Evolutionary conservation across 2,113 vertebrate genomes (phyloP).

Genomic region (Campylomormyrus tamandua): DNA sequence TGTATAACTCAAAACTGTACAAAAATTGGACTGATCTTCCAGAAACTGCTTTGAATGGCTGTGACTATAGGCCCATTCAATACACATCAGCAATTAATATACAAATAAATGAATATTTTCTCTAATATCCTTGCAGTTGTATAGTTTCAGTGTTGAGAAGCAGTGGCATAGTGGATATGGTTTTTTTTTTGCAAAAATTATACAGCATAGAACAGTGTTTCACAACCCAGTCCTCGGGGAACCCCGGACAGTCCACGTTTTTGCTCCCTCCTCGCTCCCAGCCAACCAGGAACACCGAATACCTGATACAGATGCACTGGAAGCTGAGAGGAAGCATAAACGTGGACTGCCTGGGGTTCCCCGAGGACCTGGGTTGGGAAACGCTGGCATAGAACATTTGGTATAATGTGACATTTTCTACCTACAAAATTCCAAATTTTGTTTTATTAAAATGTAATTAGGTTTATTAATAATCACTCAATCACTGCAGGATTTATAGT

Average conservation of each 20-base stretch:
- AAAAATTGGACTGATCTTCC: background rate
- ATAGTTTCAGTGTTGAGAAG: background rate
- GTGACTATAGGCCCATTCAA: conserved; percentile 34
- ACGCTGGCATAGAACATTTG: background rate
- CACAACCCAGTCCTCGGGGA: too few species aligned
- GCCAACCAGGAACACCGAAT: too few species aligned
- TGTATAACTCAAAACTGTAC: background rate
- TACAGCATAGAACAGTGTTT: too few species aligned
- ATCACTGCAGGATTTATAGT: background rate
- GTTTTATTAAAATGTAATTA: background rate
- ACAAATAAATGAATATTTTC: conserved; percentile 41
- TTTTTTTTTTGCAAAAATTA: background rate
- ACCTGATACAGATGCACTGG: too few species aligned
- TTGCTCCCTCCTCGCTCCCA: too few species aligned
- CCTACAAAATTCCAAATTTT: background rate
- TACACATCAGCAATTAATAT: conserved; percentile 47
- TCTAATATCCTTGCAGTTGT: background rate
- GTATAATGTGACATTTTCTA: background rate
- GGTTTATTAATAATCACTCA: background rate
- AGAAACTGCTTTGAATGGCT: background rate
- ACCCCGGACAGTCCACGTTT: too few species aligned
- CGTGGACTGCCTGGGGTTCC: too few species aligned
- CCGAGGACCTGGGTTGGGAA: too few species aligned
- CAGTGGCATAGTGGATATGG: background rate
- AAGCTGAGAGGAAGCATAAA: too few species aligned